Base-by-base conservation (phyloP, 2,888 invertebrate genomes). In the Macrophya alboannulata region DNA sequence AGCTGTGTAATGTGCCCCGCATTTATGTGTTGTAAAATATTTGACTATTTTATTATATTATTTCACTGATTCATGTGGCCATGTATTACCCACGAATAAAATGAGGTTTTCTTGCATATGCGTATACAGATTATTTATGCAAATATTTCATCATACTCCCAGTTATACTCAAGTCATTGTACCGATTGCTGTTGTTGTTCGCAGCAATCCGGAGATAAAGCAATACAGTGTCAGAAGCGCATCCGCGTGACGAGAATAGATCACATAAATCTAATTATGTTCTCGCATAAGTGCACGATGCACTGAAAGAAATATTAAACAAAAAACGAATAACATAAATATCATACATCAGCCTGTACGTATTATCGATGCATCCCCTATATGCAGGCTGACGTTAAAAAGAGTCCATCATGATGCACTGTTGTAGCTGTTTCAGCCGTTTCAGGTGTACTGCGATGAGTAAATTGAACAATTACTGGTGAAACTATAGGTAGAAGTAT, bases 21-120 rank as follows among this genome's bases (percentile, higher is more conserved):
- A 51, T 2, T 6, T n/a, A 51, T n/a, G n/a, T 55, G 55, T n/a
- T 55, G n/a, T 55, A 55, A n/a, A 0, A 55, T 55, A 55, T 55
- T 55, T 68, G 17, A 71, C 71, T 40, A 71, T 40, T 71, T 40
- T 71, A 71, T 40, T 43, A n/a, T 71, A 2, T 15, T 71, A 71
- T 43, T 71, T 15, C 40, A 71, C 71, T n/a, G 43, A n/a, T 43
- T 37, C 40, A 71, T 71, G 37, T 15, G n/a, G 40, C 40, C 40
- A 17, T 40, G 37, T 71, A 40, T 71, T 43, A 6, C 17, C 12
- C 5, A 37, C 17, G 3, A 71, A 71, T 71, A 71, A 71, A 71
- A 40, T 40, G 9, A 40, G 40, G 37, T n/a, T 40, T 4, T 71
- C 17, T 71, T 40, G 6, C 8, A 40, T n/a, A 17, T 40, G 17